A percentile compares a stretch with the other conserved stretches of the same genome.
Evolutionary conservation across 2,797 vertebrate species (phyloP).

Genomic region (Philypnodon macrostomus): DNA sequence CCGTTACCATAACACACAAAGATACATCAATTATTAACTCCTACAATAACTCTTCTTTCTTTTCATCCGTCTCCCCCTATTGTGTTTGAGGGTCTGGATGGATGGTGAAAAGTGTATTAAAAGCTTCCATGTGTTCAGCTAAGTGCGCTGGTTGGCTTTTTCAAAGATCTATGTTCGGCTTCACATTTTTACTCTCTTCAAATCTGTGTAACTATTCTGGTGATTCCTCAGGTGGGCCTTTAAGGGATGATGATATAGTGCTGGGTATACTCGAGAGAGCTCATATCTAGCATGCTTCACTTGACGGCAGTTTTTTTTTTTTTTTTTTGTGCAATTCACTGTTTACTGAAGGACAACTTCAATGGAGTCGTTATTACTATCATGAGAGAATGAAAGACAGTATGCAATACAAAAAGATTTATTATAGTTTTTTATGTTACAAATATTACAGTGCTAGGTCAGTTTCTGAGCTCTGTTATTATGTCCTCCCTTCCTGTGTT

Average conservation of each 20-base stretch:
- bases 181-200: conserved; percentile 16
- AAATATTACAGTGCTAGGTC: no score
- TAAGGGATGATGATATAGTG: conserved; percentile 12
- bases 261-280: conserved; percentile 1
- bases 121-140: conserved; percentile 55
- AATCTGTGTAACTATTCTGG: conserved; percentile 20
- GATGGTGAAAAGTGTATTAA: conserved; percentile 46
- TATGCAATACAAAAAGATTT: no score
- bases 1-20: conserved; percentile 62
- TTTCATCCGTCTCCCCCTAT: conserved; percentile 34
- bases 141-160: conserved; percentile 43
- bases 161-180: conserved; percentile 22
- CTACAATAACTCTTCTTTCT: conserved; percentile 53
- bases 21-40: conserved; percentile 69
- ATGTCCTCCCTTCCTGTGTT: no score
- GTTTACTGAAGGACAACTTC: conserved; percentile 2
- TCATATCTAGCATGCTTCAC: background rate
- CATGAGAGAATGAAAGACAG: accelerated
- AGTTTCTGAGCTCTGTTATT: no score
- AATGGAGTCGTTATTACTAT: background rate
- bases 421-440: no score
- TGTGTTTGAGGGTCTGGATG: conserved; percentile 41
- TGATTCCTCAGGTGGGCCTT: conserved; percentile 11
- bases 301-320: conserved; percentile 1
- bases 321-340: conserved; percentile 5